Evolutionary conservation across 2,888 invertebrate genomes (phyloP).

Genomic region (Rugalucina vietnamica): DNA sequence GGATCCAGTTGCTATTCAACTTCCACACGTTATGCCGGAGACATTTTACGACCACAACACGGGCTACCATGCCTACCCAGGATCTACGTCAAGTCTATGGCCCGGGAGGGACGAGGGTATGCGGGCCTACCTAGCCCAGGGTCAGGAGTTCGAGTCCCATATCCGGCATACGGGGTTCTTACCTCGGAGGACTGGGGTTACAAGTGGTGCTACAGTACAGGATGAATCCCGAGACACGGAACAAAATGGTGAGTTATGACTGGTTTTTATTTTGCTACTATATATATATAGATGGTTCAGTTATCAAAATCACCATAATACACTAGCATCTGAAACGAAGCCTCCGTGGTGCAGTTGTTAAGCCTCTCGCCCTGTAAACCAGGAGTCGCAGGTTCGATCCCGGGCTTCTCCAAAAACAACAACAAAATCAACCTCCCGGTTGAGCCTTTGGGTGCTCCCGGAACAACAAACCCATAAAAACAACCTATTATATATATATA

Average conservation of each 20-base stretch:
- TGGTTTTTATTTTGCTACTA: no score
- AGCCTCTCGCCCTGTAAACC: no score
- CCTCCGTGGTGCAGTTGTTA: no score
- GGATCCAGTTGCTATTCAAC: constrained; percentile 62
- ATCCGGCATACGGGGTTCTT: constrained; percentile 25
- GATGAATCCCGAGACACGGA: not conserved
- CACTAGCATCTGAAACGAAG: no score
- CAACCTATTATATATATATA: no score
- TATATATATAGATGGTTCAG: no score
- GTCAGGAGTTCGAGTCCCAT: constrained; percentile 52
- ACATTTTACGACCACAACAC: constrained; percentile 55
- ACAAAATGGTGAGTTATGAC: not conserved
- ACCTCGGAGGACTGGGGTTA: not conserved
- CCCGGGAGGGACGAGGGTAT: constrained; percentile 31
- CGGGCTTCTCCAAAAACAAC: no score
- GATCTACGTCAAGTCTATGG: constrained; percentile 30
- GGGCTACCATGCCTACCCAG: constrained; percentile 41
- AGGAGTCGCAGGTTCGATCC: no score
- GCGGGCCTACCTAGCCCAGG: constrained; percentile 42
- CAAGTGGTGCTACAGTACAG: not conserved
- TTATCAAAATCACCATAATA: no score
- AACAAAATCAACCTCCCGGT: no score
- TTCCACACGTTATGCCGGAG: constrained; percentile 61
- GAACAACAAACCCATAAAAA: no score
- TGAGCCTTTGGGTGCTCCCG: no score